Conservation (phyloP, 2,113 vertebrate species). For the Halcyon malimbica region DNA sequence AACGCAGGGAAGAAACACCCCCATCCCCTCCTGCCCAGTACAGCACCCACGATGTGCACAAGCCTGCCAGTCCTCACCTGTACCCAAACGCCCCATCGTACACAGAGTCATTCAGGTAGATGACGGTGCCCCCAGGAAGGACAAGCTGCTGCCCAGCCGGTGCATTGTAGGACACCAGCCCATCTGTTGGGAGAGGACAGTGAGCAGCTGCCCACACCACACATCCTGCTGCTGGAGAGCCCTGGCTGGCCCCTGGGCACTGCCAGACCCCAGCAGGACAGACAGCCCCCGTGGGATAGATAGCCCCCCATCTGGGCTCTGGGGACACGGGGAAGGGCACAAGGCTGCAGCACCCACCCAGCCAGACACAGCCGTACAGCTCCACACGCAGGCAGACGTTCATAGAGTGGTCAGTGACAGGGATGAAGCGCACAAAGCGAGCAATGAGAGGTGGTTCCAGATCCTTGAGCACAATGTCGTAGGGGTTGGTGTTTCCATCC, state of each 20-base stretch:
- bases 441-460: slow-evolving; percentile 94
- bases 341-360: slow-evolving; percentile 76
- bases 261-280: background rate
- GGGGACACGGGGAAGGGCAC: background rate
- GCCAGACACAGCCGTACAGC: slow-evolving; percentile 95
- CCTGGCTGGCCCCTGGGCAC: background rate
- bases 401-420: slow-evolving; percentile 90
- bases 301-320: rapidly evolving
- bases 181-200: slow-evolving; percentile 77
- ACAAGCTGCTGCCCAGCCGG: slow-evolving; percentile 90
- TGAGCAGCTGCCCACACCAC: background rate
- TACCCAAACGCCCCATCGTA: slow-evolving; percentile 89
- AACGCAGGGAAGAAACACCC: background rate
- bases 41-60: rapidly evolving
- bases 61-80: slow-evolving; percentile 73
- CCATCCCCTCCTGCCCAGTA: rapidly evolving
- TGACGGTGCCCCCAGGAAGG: slow-evolving; percentile 81
- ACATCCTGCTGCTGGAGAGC: rapidly evolving
- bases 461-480: slow-evolving; percentile 94
- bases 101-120: slow-evolving; percentile 93
- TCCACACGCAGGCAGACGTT: slow-evolving; percentile 96
- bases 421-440: slow-evolving; percentile 92
- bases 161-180: slow-evolving; percentile 90
- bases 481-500: slow-evolving; percentile 93
- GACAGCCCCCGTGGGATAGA: background rate